Base-by-base conservation (phyloP, 1,140 invertebrate genomes). In the Drosophila kikkawai region DNA sequence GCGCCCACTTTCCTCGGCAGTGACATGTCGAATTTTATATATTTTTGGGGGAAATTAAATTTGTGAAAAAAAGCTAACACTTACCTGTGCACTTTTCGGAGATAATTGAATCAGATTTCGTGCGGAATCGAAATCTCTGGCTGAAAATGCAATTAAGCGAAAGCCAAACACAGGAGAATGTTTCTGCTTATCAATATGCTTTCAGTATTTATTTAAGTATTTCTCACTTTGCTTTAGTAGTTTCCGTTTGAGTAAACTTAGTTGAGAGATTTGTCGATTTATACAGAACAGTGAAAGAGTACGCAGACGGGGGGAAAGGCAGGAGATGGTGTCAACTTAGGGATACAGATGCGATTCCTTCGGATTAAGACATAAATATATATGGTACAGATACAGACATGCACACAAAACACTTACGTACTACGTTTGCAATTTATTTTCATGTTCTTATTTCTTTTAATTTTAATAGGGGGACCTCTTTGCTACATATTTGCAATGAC, bases 151-250 rank as follows among this genome's bases (percentile, higher is more conserved):
- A 69, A 78, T 78, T 69, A 79, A 70, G n/a, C 59, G 39, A 64
- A 68, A 70, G 57, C 12, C 42, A 56, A 59, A 70, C 48, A 65
- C 67, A 42, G 15, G 34, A 41, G 19, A 22, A 26, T 15, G 36
- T 26, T 36, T 79, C 82, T 84, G 59, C 84, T 88, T 87, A 84
- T 80, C 65, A 88, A 84, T 79, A 81, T 84, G 44, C 55, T 75
- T 56, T 87, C 84, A 81, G 81, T 87, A 87, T 87, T 87, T 87
- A 90, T 87, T 87, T 88, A 87, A 84, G 85, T 87, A 87, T 80
- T 87, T 70, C 58, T 87, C 67, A 75, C 70, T 78, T 79, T 73
- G 58, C 65, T 68, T 47, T 79, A 71, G 58, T 48, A 78, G 66
- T 77, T 55, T 65, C 75, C 39, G 47, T 36, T 57, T 42, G 34